Evolutionary conservation across 2,888 invertebrate species (phyloP).

Genomic region (Amblyjoppa fuscipennis): DNA sequence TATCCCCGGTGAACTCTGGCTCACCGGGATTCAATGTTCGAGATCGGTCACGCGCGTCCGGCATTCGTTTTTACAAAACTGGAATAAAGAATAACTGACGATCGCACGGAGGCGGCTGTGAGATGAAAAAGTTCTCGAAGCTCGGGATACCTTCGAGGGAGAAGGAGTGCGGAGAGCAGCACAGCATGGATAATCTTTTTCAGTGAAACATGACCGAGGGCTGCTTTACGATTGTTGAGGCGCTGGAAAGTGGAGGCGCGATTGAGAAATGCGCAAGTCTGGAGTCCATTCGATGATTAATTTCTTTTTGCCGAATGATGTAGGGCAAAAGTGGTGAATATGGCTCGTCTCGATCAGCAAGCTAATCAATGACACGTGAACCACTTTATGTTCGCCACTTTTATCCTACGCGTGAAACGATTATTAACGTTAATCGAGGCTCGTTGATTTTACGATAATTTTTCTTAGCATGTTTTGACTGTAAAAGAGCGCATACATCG

Average conservation of each 20-base stretch:
- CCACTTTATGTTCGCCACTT: neutral
- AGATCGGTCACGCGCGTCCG: conserved; percentile 49
- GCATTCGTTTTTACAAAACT: conserved; percentile 45
- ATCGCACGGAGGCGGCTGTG: neutral
- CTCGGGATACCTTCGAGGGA: neutral
- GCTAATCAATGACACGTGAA: too few relatives aligned
- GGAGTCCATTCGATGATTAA: neutral
- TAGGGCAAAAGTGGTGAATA: too few relatives aligned
- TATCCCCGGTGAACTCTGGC: neutral
- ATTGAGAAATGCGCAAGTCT: conserved; percentile 3
- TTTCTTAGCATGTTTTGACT: neutral
- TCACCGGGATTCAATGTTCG: conserved; percentile 10
- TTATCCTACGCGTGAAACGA: neutral
- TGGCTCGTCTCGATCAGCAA: too few relatives aligned
- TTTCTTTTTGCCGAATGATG: too few relatives aligned
- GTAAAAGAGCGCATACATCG: neutral
- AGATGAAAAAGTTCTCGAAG: conserved; percentile 9
- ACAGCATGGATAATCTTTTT: conserved; percentile 27
- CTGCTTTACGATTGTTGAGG: conserved; percentile 33
- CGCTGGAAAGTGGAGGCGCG: neutral
- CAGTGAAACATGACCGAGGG: conserved; percentile 19
- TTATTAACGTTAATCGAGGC: neutral
- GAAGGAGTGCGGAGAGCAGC: neutral
- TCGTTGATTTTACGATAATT: neutral
- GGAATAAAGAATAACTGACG: conserved; percentile 40